Evolutionary conservation across 2,113 vertebrate genomes (phyloP).

Genomic region (Diglossa brunneiventris): DNA sequence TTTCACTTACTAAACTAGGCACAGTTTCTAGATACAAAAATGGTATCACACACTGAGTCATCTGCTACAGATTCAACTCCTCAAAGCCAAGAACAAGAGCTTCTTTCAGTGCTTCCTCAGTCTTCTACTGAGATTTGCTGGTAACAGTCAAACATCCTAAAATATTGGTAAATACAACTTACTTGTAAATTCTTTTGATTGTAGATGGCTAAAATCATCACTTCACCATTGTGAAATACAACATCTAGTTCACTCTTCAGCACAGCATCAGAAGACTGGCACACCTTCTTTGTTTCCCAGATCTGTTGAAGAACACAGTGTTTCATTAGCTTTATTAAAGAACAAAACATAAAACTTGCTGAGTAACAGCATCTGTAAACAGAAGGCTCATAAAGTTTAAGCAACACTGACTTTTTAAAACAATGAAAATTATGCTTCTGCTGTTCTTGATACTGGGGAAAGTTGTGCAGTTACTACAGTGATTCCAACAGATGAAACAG

Average conservation of each 20-base stretch:
- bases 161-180: not conserved
- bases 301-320: slow-evolving; percentile 73
- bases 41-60: not conserved
- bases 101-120: not conserved
- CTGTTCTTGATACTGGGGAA: not conserved
- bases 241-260: slow-evolving; percentile 91
- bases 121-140: not conserved
- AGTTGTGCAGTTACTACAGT: not conserved
- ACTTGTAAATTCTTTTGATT: slow-evolving; percentile 87
- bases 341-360: not conserved
- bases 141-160: not conserved
- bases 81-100: not conserved
- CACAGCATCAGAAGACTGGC: slow-evolving; percentile 82
- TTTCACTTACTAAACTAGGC: not conserved
- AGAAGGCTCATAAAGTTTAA: not conserved
- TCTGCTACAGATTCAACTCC: not conserved
- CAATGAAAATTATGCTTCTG: not conserved
- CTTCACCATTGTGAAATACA: slow-evolving; percentile 75
- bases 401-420: not conserved
- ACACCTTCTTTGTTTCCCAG: slow-evolving; percentile 91
- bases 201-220: slow-evolving; percentile 84
- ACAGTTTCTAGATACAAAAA: not conserved
- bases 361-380: not conserved
- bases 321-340: not conserved
- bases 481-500: not conserved